Evolutionary conservation across 2,113 vertebrate species (phyloP).

Genomic region (Eulacestoma nigropectus): DNA sequence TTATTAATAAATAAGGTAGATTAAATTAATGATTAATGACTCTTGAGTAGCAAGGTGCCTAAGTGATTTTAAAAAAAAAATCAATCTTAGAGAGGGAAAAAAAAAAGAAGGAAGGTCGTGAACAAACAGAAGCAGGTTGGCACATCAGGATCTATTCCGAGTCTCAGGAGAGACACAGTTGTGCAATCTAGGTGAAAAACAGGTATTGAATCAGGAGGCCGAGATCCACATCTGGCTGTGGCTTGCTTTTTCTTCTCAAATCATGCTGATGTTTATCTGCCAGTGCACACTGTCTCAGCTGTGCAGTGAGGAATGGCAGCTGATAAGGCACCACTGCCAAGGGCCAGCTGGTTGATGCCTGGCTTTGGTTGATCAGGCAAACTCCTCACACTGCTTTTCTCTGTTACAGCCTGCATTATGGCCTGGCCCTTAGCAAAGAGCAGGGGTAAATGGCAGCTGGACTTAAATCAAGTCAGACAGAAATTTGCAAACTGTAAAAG

Average conservation of each 20-base stretch:
- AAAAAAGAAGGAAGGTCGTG: background rate
- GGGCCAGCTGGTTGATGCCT: rapidly evolving
- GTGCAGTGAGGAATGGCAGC: background rate
- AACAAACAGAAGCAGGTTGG: background rate
- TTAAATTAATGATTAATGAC: slow-evolving; percentile 40
- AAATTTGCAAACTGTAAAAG: background rate
- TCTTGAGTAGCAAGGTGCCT: background rate
- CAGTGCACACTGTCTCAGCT: background rate
- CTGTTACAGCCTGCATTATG: background rate
- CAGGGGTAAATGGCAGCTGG: background rate
- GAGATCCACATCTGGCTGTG: background rate
- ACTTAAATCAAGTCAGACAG: background rate
- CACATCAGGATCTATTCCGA: background rate
- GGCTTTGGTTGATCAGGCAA: background rate
- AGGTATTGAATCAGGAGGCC: background rate
- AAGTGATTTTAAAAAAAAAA: background rate
- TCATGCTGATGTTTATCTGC: background rate
- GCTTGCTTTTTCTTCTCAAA: background rate
- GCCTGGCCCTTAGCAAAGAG: background rate
- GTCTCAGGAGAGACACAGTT: background rate
- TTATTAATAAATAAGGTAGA: slow-evolving; percentile 35
- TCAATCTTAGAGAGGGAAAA: rapidly evolving
- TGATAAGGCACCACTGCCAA: background rate
- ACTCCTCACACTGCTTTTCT: background rate
- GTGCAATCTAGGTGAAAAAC: rapidly evolving